Base-by-base conservation (phyloP, 2,113 vertebrate species). In the Salvelinus fontinalis region DNA sequence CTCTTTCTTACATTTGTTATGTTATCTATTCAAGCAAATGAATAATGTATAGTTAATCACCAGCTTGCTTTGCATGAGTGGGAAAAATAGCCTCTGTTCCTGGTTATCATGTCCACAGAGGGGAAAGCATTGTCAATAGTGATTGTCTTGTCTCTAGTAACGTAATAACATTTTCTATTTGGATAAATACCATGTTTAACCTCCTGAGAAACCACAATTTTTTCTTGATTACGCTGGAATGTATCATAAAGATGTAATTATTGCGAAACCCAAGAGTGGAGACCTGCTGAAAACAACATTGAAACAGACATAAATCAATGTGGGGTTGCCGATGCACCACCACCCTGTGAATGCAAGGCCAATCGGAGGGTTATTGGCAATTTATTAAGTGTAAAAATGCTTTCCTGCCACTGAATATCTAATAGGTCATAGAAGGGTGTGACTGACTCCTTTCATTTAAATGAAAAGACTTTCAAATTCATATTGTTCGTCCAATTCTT, bases 1-100 rank as follows among this genome's bases (percentile, higher is more conserved):
- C 75, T 76, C 72, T 79, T 79, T 79, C 62, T 26, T 75, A 80
- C 51, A 64, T 34, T 71, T 66, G 62, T 59, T 14, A 54, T 54
- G 14, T n/a, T 62, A 62, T 62, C 16, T 62, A 62, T 62, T 62
- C n/a, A 22, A 62, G 7, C 20, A 62, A 7, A 62, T 22, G 3
- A 22, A 62, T 7, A 62, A 22, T 54, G 14, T 62, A 22, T 20
- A 20, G 16, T 9, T 22, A 62, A 62, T 62, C 2, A 24, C 59
- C 59, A 22, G 16, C 16, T 54, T 54, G 51, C 12, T 54, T 54
- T 14, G 51, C 18, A 54, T 54, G 51, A 54, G 39, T 54, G 11
- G 59, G 59, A 9, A 11, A 62, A n/a, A 24, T 62, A 62, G n/a
- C 5, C 59, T 16, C 59, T n/a, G 51, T 54, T 54, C 14, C 3